Base-by-base conservation (phyloP, 2,797 vertebrate genomes). In the Dicrostonyx torquatus region DNA sequence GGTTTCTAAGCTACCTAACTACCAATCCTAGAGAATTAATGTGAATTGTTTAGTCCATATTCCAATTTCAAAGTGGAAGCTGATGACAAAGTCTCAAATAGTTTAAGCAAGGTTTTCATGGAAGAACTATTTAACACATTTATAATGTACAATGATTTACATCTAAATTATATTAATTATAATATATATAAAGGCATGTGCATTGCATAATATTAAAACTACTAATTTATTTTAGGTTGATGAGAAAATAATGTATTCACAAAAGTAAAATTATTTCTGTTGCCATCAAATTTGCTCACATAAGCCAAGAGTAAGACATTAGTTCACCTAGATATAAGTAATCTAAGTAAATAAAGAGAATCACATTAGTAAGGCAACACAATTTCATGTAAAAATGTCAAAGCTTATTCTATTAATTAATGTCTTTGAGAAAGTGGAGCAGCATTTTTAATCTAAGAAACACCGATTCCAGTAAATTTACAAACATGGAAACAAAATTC, bases 21-120 rank as follows among this genome's bases (percentile, higher is more conserved):
- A 37, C 17, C 31, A 18, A 29, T 95, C 94, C 24, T 92, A 15
- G 31, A 93, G 34, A 94, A 95, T 85, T 83, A 76, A 95, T 60
- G 14, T 90, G 62, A 26, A 50, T 53, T 53, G 15, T 70, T 88
- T 92, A 43, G 1, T 88, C 64, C 78, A 10, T 6, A 43, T 22
- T 85, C 15, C 4, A 37, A 1, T 66, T 92, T 80, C 84, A 89
- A 31, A 55, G 50, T 34, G 31, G 29, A 94, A 75, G 2, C 87
- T 82, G 70, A 87, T 55, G 31, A 5, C 40, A 72, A 31, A 79
- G 45, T 1, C 11, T 40, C 37, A 77, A 53, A 77, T 37, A 70
- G 11, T 89, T 94, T 89, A 92, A 66, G 85, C 43, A 93, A 89
- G 8, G 87, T 83, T 87, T 93, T 90, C 17, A 73, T 68, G 84